These are phyloP conservation scores for Rhodophaea formosa DNA, from an alignment of 2,888 invertebrate species.

Conservation along the genomic window DNA sequence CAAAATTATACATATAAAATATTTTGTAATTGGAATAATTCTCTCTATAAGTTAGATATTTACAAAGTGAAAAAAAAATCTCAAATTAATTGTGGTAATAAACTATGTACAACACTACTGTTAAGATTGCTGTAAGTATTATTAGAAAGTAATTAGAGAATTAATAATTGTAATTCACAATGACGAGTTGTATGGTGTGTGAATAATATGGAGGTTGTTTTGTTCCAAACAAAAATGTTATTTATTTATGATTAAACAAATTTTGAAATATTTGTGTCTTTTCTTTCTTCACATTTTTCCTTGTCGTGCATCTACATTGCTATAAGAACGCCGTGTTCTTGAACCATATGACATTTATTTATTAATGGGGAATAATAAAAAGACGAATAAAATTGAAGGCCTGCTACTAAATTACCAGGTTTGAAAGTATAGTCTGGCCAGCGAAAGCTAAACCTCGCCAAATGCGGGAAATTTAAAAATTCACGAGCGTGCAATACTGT, in stretches of 20 bases:
- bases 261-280: conserved; percentile 69
- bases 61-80: conserved; percentile 71
- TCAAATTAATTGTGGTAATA: conserved; percentile 79
- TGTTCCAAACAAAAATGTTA: conserved; percentile 81
- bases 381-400: no score
- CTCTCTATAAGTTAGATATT: conserved; percentile 77
- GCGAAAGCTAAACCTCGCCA: no score
- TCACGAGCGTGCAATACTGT: no score
- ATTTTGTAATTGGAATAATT: conserved; percentile 69
- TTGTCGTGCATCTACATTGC: no score
- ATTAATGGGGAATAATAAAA: no score
- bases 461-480: no score
- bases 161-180: conserved; percentile 75
- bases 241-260: conserved; percentile 81
- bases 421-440: no score
- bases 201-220: conserved; percentile 79
- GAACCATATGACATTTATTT: no score
- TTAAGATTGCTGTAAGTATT: conserved; percentile 81
- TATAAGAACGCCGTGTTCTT: no score
- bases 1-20: conserved; percentile 43
- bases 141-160: conserved; percentile 78
- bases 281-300: conserved; percentile 28
- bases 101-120: conserved; percentile 76
- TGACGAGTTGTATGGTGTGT: conserved; percentile 75
- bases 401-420: no score